Percentiles rank a stretch among this genome's conserved stretches.
Evolutionary conservation across 2,888 invertebrate species (phyloP).

Genomic region (Caprella mutica): DNA sequence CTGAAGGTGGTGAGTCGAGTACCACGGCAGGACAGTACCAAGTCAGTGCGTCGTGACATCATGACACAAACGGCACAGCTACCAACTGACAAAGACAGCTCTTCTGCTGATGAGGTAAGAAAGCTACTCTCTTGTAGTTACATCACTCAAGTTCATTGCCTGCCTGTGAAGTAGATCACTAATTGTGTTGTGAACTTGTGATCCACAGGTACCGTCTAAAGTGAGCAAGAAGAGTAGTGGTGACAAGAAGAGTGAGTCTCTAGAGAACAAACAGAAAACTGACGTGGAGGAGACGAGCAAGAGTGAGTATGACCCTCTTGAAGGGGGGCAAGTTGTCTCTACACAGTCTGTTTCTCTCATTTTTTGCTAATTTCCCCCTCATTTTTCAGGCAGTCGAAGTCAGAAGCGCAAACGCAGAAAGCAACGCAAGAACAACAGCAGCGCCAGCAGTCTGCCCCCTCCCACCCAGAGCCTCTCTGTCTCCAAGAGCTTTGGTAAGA

Average conservation of each 20-base stretch:
- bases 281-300: constrained; percentile 26
- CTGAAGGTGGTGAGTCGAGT: not conserved
- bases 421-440: not conserved
- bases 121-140: too few species aligned
- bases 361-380: not conserved
- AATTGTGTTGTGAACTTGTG: too few species aligned
- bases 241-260: too few species aligned
- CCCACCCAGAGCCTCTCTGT: not conserved
- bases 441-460: not conserved
- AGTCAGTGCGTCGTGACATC: constrained; percentile 9
- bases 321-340: not conserved
- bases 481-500: constrained; percentile 13
- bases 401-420: not conserved
- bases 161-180: too few species aligned
- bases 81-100: too few species aligned
- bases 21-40: constrained; percentile 8
- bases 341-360: not conserved
- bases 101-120: too few species aligned
- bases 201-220: too few species aligned
- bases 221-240: too few species aligned
- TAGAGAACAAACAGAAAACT: too few species aligned
- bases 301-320: constrained; percentile 8
- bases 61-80: constrained; percentile 22
- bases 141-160: too few species aligned
- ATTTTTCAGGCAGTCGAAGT: not conserved